phyloP scores from a whole-genome alignment of 2,113 vertebrate genomes.

The Tetrao urogallus region DNA sequence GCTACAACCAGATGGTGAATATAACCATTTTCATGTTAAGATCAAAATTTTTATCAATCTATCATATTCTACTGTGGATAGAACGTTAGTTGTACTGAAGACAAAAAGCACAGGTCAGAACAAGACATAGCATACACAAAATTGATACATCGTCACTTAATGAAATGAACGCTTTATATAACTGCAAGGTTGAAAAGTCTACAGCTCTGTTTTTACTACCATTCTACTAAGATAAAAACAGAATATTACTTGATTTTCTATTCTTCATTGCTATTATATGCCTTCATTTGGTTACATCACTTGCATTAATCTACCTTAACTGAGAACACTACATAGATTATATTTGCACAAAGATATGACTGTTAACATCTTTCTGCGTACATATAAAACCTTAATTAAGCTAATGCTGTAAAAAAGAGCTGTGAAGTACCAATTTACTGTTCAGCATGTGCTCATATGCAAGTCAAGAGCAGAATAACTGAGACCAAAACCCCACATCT shows the following conservation, averaged over 20 bases:
- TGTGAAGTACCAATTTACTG: background rate
- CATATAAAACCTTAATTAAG: background rate
- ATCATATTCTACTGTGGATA: background rate
- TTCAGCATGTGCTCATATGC: background rate
- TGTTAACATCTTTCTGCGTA: background rate
- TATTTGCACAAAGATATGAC: background rate
- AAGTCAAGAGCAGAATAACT: background rate
- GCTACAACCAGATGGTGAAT: fast-evolving
- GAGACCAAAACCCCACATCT: background rate
- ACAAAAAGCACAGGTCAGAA: background rate
- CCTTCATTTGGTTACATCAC: background rate
- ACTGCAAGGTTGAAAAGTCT: background rate
- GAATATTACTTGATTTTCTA: background rate
- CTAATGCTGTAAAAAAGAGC: background rate
- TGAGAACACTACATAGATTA: background rate
- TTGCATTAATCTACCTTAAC: background rate
- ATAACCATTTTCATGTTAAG: background rate
- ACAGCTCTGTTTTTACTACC: background rate
- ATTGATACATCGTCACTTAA: background rate
- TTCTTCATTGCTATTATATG: background rate
- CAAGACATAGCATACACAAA: background rate
- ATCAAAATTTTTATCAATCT: background rate
- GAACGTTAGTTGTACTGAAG: background rate
- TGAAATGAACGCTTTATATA: background rate
- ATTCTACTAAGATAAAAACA: background rate